A percentile compares a stretch with the other conserved stretches of the same genome.
These are phyloP conservation scores for Scaptomyza graminum DNA, from an alignment of 1,140 invertebrate genomes.

Conservation along the genomic window DNA sequence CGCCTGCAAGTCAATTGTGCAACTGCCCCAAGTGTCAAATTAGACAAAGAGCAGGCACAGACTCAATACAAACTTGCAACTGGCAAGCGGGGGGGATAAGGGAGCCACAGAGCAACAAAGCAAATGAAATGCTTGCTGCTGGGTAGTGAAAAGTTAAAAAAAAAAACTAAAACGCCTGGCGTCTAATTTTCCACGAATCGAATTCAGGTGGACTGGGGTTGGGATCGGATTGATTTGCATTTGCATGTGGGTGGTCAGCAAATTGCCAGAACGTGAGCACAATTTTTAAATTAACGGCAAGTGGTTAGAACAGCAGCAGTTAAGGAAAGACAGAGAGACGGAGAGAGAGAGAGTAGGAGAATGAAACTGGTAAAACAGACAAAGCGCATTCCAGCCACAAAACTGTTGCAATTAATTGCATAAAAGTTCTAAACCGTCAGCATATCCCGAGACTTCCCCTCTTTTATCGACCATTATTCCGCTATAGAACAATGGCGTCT, in stretches of 20 bases:
- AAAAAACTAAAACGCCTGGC: conserved; percentile 19
- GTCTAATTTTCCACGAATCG: conserved; percentile 68
- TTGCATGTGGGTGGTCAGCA: conserved; percentile 81
- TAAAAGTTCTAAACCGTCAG: conserved; percentile 77
- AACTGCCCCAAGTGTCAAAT: conserved; percentile 79
- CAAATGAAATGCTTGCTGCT: conserved; percentile 60
- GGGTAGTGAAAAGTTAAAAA: conserved; percentile 25
- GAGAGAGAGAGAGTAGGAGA: background rate
- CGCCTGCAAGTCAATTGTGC: conserved; percentile 53
- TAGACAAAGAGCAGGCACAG: conserved; percentile 63
- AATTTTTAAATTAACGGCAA: conserved; percentile 82
- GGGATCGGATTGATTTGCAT: conserved; percentile 34
- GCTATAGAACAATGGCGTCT: conserved; percentile 57
- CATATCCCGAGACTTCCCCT: conserved; percentile 14
- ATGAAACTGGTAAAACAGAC: conserved; percentile 10
- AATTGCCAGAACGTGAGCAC: conserved; percentile 81
- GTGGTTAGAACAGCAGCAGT: conserved; percentile 66
- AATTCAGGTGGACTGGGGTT: conserved; percentile 16
- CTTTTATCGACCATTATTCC: background rate
- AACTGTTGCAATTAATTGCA: conserved; percentile 81
- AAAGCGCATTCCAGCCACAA: conserved; percentile 69
- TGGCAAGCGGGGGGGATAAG: background rate
- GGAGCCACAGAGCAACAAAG: background rate
- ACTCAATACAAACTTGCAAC: conserved; percentile 54
- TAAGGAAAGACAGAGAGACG: background rate